phyloP scores from a whole-genome alignment of 1,140 invertebrate genomes.

The Steinernema khuongi region DNA sequence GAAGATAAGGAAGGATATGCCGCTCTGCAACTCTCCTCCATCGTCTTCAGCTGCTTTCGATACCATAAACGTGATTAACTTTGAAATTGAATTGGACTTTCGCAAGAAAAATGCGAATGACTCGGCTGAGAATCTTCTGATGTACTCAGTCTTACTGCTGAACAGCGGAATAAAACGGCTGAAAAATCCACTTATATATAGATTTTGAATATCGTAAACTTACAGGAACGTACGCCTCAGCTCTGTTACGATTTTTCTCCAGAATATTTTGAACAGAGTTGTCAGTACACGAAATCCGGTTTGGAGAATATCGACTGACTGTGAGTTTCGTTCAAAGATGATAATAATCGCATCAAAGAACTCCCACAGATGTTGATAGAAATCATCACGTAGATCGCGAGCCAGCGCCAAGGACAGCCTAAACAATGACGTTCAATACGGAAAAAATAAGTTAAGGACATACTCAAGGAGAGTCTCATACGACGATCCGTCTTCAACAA shows the following conservation, averaged over 20 bases:
- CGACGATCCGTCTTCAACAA: slow-evolving; percentile 14
- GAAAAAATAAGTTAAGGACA: slow-evolving; percentile 13
- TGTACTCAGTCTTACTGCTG: slow-evolving; percentile 18
- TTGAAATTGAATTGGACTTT: slow-evolving; percentile 13
- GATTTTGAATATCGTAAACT: neutral
- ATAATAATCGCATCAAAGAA: slow-evolving; percentile 39
- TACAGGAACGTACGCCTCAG: slow-evolving; percentile 24
- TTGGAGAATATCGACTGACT: slow-evolving; percentile 17
- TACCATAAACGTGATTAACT: slow-evolving; percentile 9
- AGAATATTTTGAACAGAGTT: slow-evolving; percentile 27
- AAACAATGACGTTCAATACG: slow-evolving; percentile 12
- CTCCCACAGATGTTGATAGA: slow-evolving; percentile 36
- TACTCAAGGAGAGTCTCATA: slow-evolving; percentile 26
- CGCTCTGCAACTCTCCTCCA: slow-evolving; percentile 19
- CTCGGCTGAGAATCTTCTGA: slow-evolving; percentile 27
- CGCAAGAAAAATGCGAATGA: slow-evolving; percentile 24
- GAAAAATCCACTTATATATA: neutral
- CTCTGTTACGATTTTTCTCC: slow-evolving; percentile 21
- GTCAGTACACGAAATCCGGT: slow-evolving; percentile 23
- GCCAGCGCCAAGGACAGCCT: slow-evolving; percentile 34
- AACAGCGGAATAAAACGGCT: slow-evolving; percentile 29
- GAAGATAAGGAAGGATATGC: slow-evolving; percentile 23
- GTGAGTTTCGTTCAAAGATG: slow-evolving; percentile 27
- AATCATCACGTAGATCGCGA: slow-evolving; percentile 43
- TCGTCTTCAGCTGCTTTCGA: slow-evolving; percentile 20